phyloP scores from a whole-genome alignment of 2,888 invertebrate genomes.

The Muschampia plurimacula region DNA sequence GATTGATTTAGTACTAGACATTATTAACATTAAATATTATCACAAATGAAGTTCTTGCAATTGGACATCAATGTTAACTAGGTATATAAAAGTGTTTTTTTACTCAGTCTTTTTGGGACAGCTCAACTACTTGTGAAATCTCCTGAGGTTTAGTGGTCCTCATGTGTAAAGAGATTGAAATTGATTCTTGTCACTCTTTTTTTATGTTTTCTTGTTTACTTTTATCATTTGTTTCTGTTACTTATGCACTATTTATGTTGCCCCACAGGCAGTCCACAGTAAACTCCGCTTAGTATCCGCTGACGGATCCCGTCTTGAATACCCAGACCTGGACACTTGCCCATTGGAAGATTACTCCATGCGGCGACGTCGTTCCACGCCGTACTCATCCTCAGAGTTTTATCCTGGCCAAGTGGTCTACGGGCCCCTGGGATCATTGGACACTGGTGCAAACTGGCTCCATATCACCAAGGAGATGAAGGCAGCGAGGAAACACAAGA shows the following conservation, averaged over 20 bases:
- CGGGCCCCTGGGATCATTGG: constrained; percentile 90
- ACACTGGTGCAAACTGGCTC: constrained; percentile 91
- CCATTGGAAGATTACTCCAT: constrained; percentile 90
- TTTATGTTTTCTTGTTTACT: no score
- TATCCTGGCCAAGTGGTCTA: constrained; percentile 87
- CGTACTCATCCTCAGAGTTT: constrained; percentile 79
- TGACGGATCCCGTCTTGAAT: constrained; percentile 88
- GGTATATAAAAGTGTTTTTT: no score
- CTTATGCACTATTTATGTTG: not conserved
- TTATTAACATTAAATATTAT: no score
- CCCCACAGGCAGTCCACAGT: constrained; percentile 86
- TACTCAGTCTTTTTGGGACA: no score
- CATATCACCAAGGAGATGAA: constrained; percentile 91
- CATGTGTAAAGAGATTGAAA: no score
- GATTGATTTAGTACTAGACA: no score
- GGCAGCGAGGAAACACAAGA: constrained; percentile 85
- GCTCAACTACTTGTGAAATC: no score
- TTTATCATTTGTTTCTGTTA: no score
- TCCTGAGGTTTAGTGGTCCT: no score
- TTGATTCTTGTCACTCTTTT: no score
- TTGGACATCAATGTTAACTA: no score
- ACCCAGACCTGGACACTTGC: constrained; percentile 89
- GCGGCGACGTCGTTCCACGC: constrained; percentile 85
- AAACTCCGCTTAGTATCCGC: constrained; percentile 88
- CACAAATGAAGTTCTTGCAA: no score